Evolutionary conservation across 2,797 vertebrate species (phyloP), one percentile per base, ranked within the genome.

Genomic region (Xerus rutilus): DNA sequence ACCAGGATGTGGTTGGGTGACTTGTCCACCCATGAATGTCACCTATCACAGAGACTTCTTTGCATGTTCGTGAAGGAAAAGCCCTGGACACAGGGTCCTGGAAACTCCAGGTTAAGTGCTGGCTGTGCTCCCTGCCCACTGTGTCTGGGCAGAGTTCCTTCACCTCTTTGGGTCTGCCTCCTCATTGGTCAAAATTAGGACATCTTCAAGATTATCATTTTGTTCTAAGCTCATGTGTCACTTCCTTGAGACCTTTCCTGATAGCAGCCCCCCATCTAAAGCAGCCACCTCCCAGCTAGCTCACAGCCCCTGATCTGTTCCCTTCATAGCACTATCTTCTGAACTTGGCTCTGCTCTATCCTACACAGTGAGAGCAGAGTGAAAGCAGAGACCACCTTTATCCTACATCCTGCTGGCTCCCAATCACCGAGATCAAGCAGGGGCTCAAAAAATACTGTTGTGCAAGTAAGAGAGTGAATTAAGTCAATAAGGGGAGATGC

Each of bases 101-200:
- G 59, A 95, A 78, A 47, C 59, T 14, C 10, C 2, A 23, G n/a
- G 57, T 88, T n/a, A 28, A 49, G 17, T 25, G 10, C 25, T 57
- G 49, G 18, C 77, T 32, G 1, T 0, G 59, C 64, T 70, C 30
- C 79, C 17, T 45, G 35, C 83, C 79, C 0, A 0, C 30, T 4
- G 14, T 32, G 39, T 89, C 89, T 30, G 10, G 72, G 28, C 13
- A 83, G 76, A 25, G 15, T 45, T 54, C 35, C 64, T 62, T 69
- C 17, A 15, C 65, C 5, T 76, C 87, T 91, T 54, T 18, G 65
- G 9, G 11, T 78, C 82, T 35, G 64, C 54, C 86, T 69, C 82
- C 57, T 87, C 32, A 0, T 54, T 69, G 70, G 39, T 86, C 8
- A 69, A n/a, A 70, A 88, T 73, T 28, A 74, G 54, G 35, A 3